Evolutionary conservation across 2,113 vertebrate genomes (phyloP).

Genomic region (Bungarus multicinctus): DNA sequence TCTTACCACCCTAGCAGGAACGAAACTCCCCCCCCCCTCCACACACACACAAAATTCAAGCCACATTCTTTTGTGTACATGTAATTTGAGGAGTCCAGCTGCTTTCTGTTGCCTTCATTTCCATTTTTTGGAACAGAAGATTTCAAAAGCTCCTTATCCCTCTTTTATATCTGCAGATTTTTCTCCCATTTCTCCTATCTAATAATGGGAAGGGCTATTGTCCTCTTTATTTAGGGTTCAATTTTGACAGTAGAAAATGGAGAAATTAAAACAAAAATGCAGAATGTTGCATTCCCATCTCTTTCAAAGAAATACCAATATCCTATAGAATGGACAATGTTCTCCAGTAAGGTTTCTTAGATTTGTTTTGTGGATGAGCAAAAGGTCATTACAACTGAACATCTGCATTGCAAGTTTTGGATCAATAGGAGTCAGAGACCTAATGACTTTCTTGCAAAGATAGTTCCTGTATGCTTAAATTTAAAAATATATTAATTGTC

Average conservation of each 20-base stretch:
- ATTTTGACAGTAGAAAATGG: background rate
- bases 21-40: background rate
- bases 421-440: background rate
- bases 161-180: background rate
- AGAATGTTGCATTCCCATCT: background rate
- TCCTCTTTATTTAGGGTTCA: background rate
- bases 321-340: background rate
- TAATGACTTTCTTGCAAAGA: background rate
- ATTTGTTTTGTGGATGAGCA: background rate
- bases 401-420: background rate
- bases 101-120: constrained; percentile 29
- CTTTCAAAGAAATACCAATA: background rate
- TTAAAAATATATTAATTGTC: background rate
- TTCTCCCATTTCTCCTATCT: constrained; percentile 1
- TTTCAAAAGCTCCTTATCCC: constrained; percentile 2
- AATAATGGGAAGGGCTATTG: constrained; percentile 17
- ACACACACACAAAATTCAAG: background rate
- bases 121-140: background rate
- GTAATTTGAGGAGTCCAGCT: constrained; percentile 14
- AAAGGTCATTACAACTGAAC: background rate
- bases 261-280: background rate
- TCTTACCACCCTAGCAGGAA: constrained; percentile 37
- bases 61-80: background rate
- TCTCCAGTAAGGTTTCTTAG: background rate
- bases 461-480: background rate